phyloP scores from a whole-genome alignment of 2,888 invertebrate species.

The Panorpa germanica region DNA sequence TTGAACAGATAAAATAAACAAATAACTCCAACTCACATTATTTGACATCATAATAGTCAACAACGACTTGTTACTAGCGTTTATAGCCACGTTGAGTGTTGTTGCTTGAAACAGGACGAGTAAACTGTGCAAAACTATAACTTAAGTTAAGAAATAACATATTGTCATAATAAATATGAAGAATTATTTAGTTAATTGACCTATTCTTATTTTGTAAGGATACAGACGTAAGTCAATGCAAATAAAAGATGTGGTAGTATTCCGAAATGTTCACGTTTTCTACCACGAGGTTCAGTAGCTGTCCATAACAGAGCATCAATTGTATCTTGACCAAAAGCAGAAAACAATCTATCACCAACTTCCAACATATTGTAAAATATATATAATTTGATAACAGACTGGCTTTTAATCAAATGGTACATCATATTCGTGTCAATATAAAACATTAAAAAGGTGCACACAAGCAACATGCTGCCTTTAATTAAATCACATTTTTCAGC shows the following conservation, averaged over 20 bases:
- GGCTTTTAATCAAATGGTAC: conserved; percentile 93
- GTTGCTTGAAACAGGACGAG: conserved; percentile 91
- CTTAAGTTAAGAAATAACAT: conserved; percentile 15
- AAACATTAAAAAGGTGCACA: conserved; percentile 68
- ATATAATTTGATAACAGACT: conserved; percentile 97
- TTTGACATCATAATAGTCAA: conserved; percentile 99
- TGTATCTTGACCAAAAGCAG: conserved; percentile 94
- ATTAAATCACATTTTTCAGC: conserved; percentile 92
- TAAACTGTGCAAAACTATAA: conserved; percentile 61
- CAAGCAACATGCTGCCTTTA: conserved; percentile 74
- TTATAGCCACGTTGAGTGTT: conserved; percentile 96
- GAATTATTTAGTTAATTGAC: conserved; percentile 2
- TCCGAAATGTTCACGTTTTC: conserved; percentile 67
- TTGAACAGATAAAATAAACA: too few species aligned
- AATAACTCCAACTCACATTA: conserved; percentile 92
- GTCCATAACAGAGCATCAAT: conserved; percentile 98
- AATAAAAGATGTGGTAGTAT: conserved; percentile 80
- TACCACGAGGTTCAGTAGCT: conserved; percentile 81
- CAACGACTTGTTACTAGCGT: conserved; percentile 94
- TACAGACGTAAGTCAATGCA: conserved; percentile 86
- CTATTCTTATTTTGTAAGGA: conserved; percentile 37
- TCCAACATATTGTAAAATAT: conserved; percentile 99
- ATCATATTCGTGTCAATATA: conserved; percentile 95
- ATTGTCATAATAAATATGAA: conserved; percentile 4
- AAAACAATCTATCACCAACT: conserved; percentile 88